A percentile compares a stretch with the other conserved stretches of the same genome.
Evolutionary conservation across 2,797 vertebrate species (phyloP).

Genomic region (Sebastes goodei): DNA sequence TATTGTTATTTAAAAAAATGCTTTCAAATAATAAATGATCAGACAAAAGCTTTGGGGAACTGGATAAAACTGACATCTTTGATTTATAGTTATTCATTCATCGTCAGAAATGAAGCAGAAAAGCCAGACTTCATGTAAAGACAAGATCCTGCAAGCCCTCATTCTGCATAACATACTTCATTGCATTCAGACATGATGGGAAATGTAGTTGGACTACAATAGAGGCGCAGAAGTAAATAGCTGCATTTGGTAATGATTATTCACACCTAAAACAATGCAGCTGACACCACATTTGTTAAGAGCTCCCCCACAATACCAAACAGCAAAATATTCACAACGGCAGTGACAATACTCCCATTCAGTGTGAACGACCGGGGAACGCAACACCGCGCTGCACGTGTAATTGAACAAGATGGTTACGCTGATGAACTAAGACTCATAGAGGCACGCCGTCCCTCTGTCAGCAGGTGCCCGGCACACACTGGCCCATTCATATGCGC

Average conservation of each 20-base stretch:
- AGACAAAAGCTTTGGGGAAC: background rate
- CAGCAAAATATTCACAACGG: constrained; percentile 36
- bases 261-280: constrained; percentile 45
- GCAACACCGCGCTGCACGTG: constrained; percentile 60
- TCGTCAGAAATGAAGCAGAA: background rate
- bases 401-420: constrained; percentile 77
- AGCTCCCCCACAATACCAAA: constrained; percentile 7
- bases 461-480: constrained; percentile 80
- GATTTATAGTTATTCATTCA: background rate
- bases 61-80: background rate
- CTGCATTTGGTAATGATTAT: constrained; percentile 26
- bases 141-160: constrained; percentile 12
- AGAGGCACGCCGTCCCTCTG: constrained; percentile 63
- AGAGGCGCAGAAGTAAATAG: constrained; percentile 6
- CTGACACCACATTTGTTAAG: constrained; percentile 29
- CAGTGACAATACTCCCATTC: constrained; percentile 50
- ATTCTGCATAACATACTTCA: background rate
- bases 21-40: background rate
- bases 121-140: constrained; percentile 2
- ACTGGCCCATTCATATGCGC: constrained; percentile 77
- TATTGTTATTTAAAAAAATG: no score
- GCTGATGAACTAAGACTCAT: constrained; percentile 70
- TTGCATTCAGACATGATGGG: background rate
- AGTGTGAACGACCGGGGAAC: constrained; percentile 55
- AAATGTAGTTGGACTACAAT: constrained; percentile 1